A percentile compares a stretch with the other conserved stretches of the same genome.
These are phyloP conservation scores for Embiotoca jacksoni DNA, from an alignment of 2,113 vertebrate genomes.

Conservation along the genomic window DNA sequence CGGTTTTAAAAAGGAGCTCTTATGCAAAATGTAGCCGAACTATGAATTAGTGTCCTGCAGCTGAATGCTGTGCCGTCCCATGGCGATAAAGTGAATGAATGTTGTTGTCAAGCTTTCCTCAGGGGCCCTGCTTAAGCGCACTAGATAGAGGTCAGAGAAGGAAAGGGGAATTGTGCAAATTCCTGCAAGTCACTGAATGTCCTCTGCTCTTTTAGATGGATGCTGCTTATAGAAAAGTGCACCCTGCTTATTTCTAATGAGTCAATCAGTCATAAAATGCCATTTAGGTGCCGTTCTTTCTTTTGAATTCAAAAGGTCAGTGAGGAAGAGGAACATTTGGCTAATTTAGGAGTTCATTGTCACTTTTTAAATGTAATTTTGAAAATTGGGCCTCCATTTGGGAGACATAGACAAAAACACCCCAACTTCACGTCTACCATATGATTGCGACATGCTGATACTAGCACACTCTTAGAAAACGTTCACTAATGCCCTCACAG, in stretches of 20 bases:
- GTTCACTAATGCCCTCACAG: conserved; percentile 13
- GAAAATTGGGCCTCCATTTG: neutral
- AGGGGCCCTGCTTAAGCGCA: conserved; percentile 60
- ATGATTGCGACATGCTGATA: neutral
- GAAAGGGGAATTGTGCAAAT: conserved; percentile 61
- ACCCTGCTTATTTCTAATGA: conserved; percentile 32
- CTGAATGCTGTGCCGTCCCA: conserved; percentile 47
- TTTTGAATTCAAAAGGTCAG: conserved; percentile 30
- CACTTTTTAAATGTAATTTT: neutral
- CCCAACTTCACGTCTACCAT: neutral
- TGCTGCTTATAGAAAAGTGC: conserved; percentile 30
- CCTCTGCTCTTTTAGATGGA: conserved; percentile 36
- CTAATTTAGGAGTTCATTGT: neutral
- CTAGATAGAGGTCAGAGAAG: conserved; percentile 64
- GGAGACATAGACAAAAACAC: neutral
- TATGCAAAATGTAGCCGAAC: conserved; percentile 40
- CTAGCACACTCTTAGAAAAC: neutral
- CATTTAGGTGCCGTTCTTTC: conserved; percentile 10
- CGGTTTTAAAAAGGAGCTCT: conserved; percentile 39
- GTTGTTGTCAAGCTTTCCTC: conserved; percentile 62
- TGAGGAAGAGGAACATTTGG: neutral
- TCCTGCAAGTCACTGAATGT: conserved; percentile 57
- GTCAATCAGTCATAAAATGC: conserved; percentile 11
- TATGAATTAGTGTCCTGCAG: conserved; percentile 55
- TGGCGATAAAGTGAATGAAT: conserved; percentile 54